Percentiles rank a stretch among this genome's conserved stretches.
Conservation (phyloP, 1,140 invertebrate species). For the Anoplophora glabripennis region DNA sequence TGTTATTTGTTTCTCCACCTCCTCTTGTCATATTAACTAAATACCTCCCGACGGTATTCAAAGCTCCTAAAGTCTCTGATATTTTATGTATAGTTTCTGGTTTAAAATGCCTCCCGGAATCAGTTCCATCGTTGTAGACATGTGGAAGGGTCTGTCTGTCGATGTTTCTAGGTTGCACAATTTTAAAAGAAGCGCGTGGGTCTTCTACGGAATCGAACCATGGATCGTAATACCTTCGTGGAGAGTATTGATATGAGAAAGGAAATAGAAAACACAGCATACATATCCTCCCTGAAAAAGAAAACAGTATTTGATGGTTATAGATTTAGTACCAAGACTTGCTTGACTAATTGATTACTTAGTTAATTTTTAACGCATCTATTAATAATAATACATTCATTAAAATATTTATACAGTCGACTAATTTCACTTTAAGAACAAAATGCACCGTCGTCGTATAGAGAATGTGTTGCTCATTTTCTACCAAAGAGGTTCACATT, state of each 20-base stretch:
- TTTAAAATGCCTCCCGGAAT: constrained; percentile 38
- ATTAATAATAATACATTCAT: constrained; percentile 9
- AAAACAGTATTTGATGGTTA: too few species aligned
- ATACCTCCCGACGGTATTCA: constrained; percentile 79
- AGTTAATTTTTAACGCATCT: background rate
- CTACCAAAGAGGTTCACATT: background rate
- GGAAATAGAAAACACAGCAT: constrained; percentile 31
- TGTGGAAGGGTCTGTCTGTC: constrained; percentile 17
- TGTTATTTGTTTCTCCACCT: constrained; percentile 48
- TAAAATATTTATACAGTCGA: background rate
- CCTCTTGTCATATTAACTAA: constrained; percentile 75
- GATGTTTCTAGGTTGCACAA: constrained; percentile 14
- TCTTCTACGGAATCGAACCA: constrained; percentile 20
- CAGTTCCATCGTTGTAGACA: constrained; percentile 19
- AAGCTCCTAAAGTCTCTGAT: constrained; percentile 68
- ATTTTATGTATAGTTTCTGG: constrained; percentile 58
- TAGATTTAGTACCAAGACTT: too few species aligned
- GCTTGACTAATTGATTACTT: background rate
- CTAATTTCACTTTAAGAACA: background rate
- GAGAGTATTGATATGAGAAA: constrained; percentile 21
- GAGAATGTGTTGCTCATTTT: background rate
- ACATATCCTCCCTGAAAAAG: constrained; percentile 31
- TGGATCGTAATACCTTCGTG: constrained; percentile 29
- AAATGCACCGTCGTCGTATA: too few species aligned
- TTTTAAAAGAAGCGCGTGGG: constrained; percentile 28